Base-by-base conservation (phyloP, 2,113 vertebrate species). In the Opisthocomus hoazin region DNA sequence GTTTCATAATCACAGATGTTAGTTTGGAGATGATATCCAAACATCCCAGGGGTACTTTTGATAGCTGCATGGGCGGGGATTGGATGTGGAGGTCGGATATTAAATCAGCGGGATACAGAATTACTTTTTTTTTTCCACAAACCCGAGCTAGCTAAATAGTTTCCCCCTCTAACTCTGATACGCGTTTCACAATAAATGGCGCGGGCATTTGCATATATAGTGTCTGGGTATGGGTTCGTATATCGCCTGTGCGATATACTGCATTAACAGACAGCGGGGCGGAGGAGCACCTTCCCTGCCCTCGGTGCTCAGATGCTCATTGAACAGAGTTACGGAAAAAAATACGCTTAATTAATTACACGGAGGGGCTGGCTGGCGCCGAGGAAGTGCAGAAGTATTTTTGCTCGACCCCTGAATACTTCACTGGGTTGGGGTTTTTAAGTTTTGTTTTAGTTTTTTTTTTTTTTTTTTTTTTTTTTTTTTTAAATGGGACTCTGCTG, bases 81-180 rank as follows among this genome's bases (percentile, higher is more conserved):
- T 91, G 96, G 91, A 78, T 51, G 90, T 37, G 60, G 79, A 97
- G 95, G 97, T 97, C 92, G 85, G 96, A 92, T 96, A 96, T 96
- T 96, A 97, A 97, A 97, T 82, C 96, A 94, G 97, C 96, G 85
- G 97, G 97, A 95, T 92, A 71, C 90, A 84, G 96, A 96, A 96
- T 79, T 94, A 87, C 92, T 95, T 95, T 94, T 83, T 90, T 90
- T 84, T 93, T 89, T 84, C 64, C 93, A 37, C 91, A 41, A 88
- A 81, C 68, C 58, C 57, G 46, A 91, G 94, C 79, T 60, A 27
- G 83, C 91, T 39, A 79, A 96, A 73, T 63, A 87, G 80, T 74
- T 76, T 78, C 45, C 23, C 79, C 48, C 79, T 95, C 87, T 58
- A 93, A 93, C 86, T 94, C 93, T 41, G 93, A 84, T 95, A 74